Percentiles rank a stretch among this genome's conserved stretches.
Evolutionary conservation across 2,888 invertebrate species (phyloP).

Genomic region (Drosophila subsilvestris): DNA sequence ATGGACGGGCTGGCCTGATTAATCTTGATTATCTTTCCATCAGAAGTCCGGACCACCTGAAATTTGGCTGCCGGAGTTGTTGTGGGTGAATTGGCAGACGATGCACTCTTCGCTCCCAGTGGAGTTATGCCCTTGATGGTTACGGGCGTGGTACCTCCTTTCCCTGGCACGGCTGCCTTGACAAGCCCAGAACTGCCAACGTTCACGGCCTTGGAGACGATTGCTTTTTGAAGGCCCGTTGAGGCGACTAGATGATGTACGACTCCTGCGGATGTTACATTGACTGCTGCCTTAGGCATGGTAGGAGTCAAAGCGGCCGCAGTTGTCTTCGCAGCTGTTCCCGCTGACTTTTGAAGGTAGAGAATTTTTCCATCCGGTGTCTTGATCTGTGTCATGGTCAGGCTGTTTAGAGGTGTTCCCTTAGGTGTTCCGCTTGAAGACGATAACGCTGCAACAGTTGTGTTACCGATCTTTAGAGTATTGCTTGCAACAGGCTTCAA

Average conservation of each 20-base stretch:
- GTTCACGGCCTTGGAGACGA: conserved; percentile 59
- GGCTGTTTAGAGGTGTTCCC: neutral
- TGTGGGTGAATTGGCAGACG: conserved; percentile 11
- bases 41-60: conserved; percentile 67
- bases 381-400: conserved; percentile 69
- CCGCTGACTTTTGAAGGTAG: conserved; percentile 82
- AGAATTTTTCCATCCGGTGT: conserved; percentile 84
- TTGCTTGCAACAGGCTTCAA: conserved; percentile 47
- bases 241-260: conserved; percentile 30
- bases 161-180: conserved; percentile 38
- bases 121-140: conserved; percentile 52
- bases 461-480: conserved; percentile 62
- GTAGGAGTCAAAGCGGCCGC: neutral
- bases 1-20: conserved; percentile 50
- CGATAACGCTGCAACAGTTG: conserved; percentile 56
- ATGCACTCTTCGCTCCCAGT: conserved; percentile 6
- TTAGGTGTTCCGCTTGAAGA: conserved; percentile 15
- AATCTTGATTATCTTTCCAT: conserved; percentile 69
- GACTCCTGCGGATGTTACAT: conserved; percentile 20
- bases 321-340: neutral
- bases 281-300: conserved; percentile 61
- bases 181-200: conserved; percentile 49
- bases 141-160: conserved; percentile 18
- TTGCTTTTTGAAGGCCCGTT: conserved; percentile 55
- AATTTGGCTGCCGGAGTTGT: conserved; percentile 30